Base-by-base conservation (phyloP, 2,888 invertebrate species). In the Lamellibrachia satsuma region DNA sequence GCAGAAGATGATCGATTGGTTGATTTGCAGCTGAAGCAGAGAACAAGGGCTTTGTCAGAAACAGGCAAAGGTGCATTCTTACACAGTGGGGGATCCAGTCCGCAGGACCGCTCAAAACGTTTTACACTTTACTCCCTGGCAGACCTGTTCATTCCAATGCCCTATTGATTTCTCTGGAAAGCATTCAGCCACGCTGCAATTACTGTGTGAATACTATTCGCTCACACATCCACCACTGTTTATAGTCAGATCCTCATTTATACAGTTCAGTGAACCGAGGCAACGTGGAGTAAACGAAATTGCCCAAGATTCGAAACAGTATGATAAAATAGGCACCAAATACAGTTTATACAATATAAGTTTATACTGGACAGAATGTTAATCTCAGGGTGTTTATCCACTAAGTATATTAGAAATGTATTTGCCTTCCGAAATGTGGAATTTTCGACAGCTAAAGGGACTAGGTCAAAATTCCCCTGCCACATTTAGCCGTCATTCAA, bases 1-100 rank as follows among this genome's bases (percentile, higher is more conserved):
- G 97, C 99, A 99, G 97, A 99, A 99, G 97, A 99, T 99, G 96
- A 99, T 99, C 96, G 99, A 99, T 97, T 99, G 99, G 97, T 99
- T 99, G 97, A 99, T 99, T 98, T 99, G 99, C 97, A 99, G 97
- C 98, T 98, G 97, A 94, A 97, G 91, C 52, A 91, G 52, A 9
- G 15, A 75, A 39, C 91, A 51, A n/a, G 11, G 27, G 4, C 51
- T 27, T 6, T 52, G 91, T 91, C 27, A 91, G 91, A 52, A 90
- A 52, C 75, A 22, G 9, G 91, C 4, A n/a, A 11, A 91, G 52
- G 39, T 39, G 39, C 39, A 39, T 39, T 39, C 39, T 39, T 39
- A 39, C 39, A 39, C 39, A 39, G 39, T 39, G 39, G 0, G 39
- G 39, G 39, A 39, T 39, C 39, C 39, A 39, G 39, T 39, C 39